Evolutionary conservation across 2,797 vertebrate genomes (phyloP).

Genomic region (Buphagus erythrorhynchus): DNA sequence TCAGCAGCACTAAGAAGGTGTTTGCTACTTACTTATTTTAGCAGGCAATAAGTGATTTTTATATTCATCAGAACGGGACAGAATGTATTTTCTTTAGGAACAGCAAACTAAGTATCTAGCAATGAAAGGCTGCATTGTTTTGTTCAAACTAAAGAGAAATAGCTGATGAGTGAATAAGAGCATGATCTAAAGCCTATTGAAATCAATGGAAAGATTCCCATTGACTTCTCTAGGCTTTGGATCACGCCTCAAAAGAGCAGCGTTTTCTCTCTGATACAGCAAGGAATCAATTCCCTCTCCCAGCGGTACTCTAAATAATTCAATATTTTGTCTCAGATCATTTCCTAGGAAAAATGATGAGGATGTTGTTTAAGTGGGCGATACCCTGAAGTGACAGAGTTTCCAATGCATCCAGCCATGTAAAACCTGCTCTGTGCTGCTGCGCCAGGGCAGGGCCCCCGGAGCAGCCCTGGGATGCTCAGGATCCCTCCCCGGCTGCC

Average conservation of each 20-base stretch:
- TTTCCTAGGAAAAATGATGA: conserved; percentile 65
- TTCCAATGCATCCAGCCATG: not conserved
- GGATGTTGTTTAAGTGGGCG: conserved; percentile 54
- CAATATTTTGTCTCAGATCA: conserved; percentile 69
- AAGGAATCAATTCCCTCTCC: conserved; percentile 66
- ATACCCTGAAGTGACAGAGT: conserved; percentile 60
- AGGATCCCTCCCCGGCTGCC: rapidly evolving
- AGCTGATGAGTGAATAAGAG: conserved; percentile 32
- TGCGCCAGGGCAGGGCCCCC: not conserved
- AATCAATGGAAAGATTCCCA: conserved; percentile 58
- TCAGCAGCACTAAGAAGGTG: not conserved
- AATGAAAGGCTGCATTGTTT: conserved; percentile 41
- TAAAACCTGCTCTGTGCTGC: not conserved
- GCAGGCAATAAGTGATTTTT: not conserved
- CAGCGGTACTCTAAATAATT: conserved; percentile 66
- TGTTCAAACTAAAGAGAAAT: conserved; percentile 26
- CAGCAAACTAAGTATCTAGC: not conserved
- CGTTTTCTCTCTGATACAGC: conserved; percentile 63
- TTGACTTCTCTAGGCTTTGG: conserved; percentile 57
- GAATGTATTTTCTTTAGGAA: not conserved
- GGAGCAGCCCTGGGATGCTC: not conserved
- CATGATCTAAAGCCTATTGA: conserved; percentile 46
- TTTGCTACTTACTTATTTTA: not conserved
- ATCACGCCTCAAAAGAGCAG: conserved; percentile 63
- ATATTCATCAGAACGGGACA: not conserved